phyloP scores from a whole-genome alignment of 2,888 invertebrate genomes.

The Tetropium fuscum region DNA sequence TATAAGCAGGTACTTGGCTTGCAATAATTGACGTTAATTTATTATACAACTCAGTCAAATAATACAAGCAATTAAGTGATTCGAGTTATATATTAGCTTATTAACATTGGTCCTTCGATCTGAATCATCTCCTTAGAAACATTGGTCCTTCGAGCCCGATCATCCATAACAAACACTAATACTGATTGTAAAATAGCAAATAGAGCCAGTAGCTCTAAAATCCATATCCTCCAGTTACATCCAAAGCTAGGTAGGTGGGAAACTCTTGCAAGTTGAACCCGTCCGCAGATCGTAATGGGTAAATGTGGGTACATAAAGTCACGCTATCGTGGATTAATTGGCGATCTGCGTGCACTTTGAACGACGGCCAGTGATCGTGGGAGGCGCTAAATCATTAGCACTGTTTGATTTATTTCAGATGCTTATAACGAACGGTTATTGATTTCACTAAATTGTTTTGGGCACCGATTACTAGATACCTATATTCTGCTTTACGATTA shows the following conservation, averaged over 20 bases:
- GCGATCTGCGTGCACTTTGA: conserved; percentile 51
- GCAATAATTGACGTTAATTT: too few species aligned
- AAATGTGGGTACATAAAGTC: conserved; percentile 51
- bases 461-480: too few species aligned
- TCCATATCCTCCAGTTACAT: conserved; percentile 3
- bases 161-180: too few species aligned
- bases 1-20: too few species aligned
- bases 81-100: too few species aligned
- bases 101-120: too few species aligned
- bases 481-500: too few species aligned
- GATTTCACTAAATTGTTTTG: conserved; percentile 20
- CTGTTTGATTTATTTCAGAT: conserved; percentile 52
- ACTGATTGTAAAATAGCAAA: too few species aligned
- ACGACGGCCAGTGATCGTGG: conserved; percentile 54
- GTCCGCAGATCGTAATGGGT: conserved; percentile 43
- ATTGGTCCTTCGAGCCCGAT: too few species aligned
- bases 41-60: too few species aligned
- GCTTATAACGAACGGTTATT: conserved; percentile 31
- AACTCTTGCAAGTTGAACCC: conserved; percentile 5
- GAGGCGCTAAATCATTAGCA: conserved; percentile 55
- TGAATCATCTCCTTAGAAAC: too few species aligned
- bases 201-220: conserved; percentile 6
- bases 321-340: conserved; percentile 53
- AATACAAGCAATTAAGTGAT: too few species aligned
- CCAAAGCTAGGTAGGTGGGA: conserved; percentile 16